These are phyloP conservation scores for Phortica variegata DNA, from an alignment of 1,140 invertebrate species.

Conservation along the genomic window DNA sequence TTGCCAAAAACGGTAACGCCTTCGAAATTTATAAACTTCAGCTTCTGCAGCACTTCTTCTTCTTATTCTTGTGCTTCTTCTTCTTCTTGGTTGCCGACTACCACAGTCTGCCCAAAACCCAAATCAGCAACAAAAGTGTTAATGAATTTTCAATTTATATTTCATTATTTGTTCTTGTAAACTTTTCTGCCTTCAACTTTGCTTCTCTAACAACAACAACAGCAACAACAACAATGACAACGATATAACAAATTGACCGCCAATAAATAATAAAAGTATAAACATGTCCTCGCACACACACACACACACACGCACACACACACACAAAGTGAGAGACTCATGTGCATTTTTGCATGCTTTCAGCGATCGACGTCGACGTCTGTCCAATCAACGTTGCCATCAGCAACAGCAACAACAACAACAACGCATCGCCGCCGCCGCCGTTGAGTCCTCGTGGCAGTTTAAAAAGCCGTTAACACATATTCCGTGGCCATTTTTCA, in stretches of 20 bases:
- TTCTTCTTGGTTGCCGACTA: no score
- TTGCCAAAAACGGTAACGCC: slow-evolving; percentile 18
- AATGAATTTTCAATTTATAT: slow-evolving; percentile 2
- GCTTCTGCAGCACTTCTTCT: no score
- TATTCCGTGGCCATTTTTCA: slow-evolving; percentile 56
- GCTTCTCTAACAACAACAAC: background rate
- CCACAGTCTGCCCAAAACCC: no score
- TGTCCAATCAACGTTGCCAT: slow-evolving; percentile 9
- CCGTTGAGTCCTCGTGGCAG: slow-evolving; percentile 46
- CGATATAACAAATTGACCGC: slow-evolving; percentile 11
- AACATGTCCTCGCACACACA: no score
- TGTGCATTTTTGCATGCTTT: background rate
- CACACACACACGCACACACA: no score
- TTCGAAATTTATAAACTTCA: slow-evolving; percentile 21
- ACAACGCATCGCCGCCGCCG: slow-evolving; percentile 15
- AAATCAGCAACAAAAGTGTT: no score
- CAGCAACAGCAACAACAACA: no score
- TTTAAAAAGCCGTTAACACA: slow-evolving; percentile 58
- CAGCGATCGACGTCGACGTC: slow-evolving; percentile 3
- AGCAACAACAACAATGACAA: background rate
- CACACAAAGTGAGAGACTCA: no score
- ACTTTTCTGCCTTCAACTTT: slow-evolving; percentile 1
- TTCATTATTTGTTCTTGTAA: no score
- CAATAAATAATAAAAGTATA: slow-evolving; percentile 15
- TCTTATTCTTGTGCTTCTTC: background rate